Conservation (phyloP, 2,797 vertebrate genomes). For the Oceanodroma leucorhoa region DNA sequence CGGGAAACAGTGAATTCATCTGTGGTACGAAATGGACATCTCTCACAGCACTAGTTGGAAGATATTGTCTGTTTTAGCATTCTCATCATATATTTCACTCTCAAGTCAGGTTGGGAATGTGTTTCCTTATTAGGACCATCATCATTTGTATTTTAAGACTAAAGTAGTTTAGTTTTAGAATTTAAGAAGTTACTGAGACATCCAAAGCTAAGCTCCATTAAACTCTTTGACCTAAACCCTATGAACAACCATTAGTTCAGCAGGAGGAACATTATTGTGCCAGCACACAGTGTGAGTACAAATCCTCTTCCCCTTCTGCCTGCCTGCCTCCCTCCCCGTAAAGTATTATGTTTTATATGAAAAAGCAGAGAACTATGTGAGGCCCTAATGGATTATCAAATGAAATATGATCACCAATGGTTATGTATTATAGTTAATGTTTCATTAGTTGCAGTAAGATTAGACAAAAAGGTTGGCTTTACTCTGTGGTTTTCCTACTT, state of each 20-base stretch:
- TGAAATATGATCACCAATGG: conserved; percentile 41
- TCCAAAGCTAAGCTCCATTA: conserved; percentile 65
- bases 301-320: conserved; percentile 41
- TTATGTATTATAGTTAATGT: conserved; percentile 39
- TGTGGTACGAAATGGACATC: fast-evolving
- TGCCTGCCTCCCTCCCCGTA: background rate
- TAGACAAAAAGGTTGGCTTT: conserved; percentile 8
- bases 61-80: background rate
- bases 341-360: conserved; percentile 38
- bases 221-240: conserved; percentile 61
- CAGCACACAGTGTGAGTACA: conserved; percentile 58
- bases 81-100: background rate
- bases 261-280: conserved; percentile 56
- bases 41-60: background rate
- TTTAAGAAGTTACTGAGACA: conserved; percentile 56
- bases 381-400: conserved; percentile 43
- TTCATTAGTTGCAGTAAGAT: conserved; percentile 28
- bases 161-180: conserved; percentile 47
- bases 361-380: conserved; percentile 43
- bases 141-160: conserved; percentile 56
- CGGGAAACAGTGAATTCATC: background rate
- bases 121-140: conserved; percentile 23
- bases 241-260: conserved; percentile 57
- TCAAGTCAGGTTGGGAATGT: background rate
- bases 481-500: background rate